Base-by-base conservation (phyloP, 1,140 invertebrate species). In the Gryon sp. region DNA sequence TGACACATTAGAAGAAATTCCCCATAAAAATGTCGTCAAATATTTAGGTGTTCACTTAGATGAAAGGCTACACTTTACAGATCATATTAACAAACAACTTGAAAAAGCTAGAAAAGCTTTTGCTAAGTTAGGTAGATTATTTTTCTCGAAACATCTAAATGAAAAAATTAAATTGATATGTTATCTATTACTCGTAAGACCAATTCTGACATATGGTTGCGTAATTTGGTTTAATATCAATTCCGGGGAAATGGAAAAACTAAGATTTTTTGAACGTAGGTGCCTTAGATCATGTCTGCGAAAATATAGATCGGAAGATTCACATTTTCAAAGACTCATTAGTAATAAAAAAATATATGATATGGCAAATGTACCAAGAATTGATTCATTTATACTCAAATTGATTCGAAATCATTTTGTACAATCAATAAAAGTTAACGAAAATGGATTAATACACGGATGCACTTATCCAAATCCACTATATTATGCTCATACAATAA, bases 281-380 rank as follows among this genome's bases (percentile, higher is more conserved):
- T 60, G 62, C 20, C 15, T 60, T 0, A 28, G 72, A 16, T 41
- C 34, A 8, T 68, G 72, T 30, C n/a, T 65, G n/a, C 30, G 36
- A 7, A 40, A 9, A 34, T 50, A 76, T 16, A 11, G 66, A 32
- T 41, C 65, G 6, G 11, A n/a, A 8, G 7, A 28, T 0, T 38
- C 65, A 1, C 14, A 76, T 16, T 76, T 40, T 11, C 24, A 9
- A 20, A 38, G 36, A 19, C 41, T 19, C 8, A 22, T 57, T 8
- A 46, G 45, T n/a, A 76, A 76, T 19, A 30, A 45, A 63, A 34
- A 36, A 40, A 30, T 76, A 7, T 70, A 70, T 45, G 14, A 63
- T 11, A 0, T 15, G 4, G 50, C 60, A 19, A 52, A 65, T 1
- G 16, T 75, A 0, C 20, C 50, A 0, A 32, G 70, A 22, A 59